Percentiles rank a stretch among this genome's conserved stretches.
Conservation (phyloP, 2,113 vertebrate species). For the Antechinus flavipes region DNA sequence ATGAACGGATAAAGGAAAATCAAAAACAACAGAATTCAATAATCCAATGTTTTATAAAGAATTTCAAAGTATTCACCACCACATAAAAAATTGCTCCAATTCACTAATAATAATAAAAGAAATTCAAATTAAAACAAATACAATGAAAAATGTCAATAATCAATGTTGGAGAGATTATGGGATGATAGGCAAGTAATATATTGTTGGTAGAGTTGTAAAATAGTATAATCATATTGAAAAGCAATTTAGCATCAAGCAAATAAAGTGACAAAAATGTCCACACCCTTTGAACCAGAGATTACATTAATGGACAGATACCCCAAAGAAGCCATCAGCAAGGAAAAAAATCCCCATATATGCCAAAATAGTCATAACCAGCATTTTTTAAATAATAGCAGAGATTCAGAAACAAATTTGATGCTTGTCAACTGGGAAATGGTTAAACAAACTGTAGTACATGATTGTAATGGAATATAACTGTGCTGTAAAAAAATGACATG, state of each 20-base stretch:
- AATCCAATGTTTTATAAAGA: background rate
- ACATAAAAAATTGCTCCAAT: background rate
- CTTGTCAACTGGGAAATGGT: background rate
- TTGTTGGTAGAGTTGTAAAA: background rate
- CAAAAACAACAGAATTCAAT: background rate
- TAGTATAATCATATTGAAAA: background rate
- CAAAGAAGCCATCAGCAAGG: background rate
- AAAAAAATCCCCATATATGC: background rate
- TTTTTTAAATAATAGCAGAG: background rate
- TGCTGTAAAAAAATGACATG: background rate
- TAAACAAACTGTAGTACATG: background rate
- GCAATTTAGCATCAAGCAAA: background rate
- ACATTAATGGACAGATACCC: background rate
- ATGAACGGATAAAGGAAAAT: background rate
- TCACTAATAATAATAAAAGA: background rate
- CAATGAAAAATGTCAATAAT: background rate
- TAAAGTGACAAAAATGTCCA: background rate
- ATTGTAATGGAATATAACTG: background rate
- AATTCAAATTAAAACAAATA: background rate
- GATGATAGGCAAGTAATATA: background rate
- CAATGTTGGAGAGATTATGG: background rate
- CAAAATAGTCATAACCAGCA: background rate
- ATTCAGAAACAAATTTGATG: background rate
- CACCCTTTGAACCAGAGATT: background rate
- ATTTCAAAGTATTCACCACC: background rate